Evolutionary conservation across 2,888 invertebrate species (phyloP), one percentile per base, ranked within the genome.

Genomic region (Pharmacophagus antenor): DNA sequence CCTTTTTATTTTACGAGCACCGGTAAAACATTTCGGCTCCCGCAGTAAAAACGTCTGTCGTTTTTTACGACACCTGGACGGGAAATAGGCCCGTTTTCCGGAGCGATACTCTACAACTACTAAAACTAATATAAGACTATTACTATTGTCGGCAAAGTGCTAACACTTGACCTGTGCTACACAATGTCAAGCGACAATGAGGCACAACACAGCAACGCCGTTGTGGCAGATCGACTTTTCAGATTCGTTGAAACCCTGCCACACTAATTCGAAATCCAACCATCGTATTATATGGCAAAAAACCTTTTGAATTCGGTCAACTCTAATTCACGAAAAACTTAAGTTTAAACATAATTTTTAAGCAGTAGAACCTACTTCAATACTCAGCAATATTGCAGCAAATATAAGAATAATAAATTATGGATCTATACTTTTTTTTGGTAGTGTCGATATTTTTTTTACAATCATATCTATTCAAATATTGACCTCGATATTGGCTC

Each of bases 11-110:
- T 88, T 85, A 88, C 84, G 85, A 83, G 67, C 56, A 66, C 67
- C 82, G 79, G 80, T 86, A 87, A 85, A 88, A 82, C 84, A 80
- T 84, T 86, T 82, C 70, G 79, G 80, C 75, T 74, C 79, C 76
- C 66, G 76, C 80, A 79, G 79, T 88, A 86, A 87, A 88, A 86
- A 80, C 78, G 82, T 77, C 79, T 79, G 76, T 73, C 69, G 72
- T 73, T 79, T 82, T 85, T 88, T 87, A 88, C 83, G 82, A 81
- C 71, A 82, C 80, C 82, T 80, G 79, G 68, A 78, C 77, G 76
- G 71, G 69, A 77, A 73, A 76, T 73, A 71, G 18, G 72, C 74
- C 70, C 73, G 73, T 75, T 80, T 80, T 70, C 68, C 69, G 74
- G 82, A 85, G 81, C 80, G 82, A 86, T 85, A 85, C 80, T 73